Evolutionary conservation across 1,140 invertebrate genomes (phyloP).

Genomic region (Cherax quadricarinatus): DNA sequence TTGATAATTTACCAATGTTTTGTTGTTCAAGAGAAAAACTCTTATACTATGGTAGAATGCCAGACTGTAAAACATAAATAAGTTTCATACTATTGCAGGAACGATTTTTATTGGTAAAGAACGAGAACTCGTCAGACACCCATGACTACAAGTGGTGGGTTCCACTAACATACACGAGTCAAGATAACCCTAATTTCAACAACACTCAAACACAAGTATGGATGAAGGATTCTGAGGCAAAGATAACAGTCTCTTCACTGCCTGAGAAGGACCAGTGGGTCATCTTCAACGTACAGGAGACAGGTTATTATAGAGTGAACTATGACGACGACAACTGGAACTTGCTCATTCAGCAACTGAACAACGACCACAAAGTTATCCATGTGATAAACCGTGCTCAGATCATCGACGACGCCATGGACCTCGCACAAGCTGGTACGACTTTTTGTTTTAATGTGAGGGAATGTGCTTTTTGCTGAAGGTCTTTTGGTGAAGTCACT

Average conservation of each 20-base stretch:
- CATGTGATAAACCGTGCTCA: conserved; percentile 80
- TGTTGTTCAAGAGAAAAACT: not conserved
- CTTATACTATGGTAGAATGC: not conserved
- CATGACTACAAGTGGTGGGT: conserved; percentile 84
- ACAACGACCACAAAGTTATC: conserved; percentile 76
- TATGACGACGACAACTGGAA: conserved; percentile 80
- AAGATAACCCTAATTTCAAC: conserved; percentile 81
- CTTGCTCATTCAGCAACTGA: conserved; percentile 76
- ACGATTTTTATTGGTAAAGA: conserved; percentile 57
- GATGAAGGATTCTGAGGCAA: conserved; percentile 75
- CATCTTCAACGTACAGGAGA: conserved; percentile 71
- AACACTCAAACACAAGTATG: conserved; percentile 84
- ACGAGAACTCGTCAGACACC: conserved; percentile 73
- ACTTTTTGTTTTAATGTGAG: not conserved
- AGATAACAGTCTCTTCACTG: conserved; percentile 41
- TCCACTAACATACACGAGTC: conserved; percentile 87
- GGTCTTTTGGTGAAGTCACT: conserved; percentile 42
- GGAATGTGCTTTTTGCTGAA: not conserved
- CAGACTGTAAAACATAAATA: too few species aligned
- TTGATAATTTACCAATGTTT: conserved; percentile 24
- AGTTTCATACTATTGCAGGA: conserved; percentile 26
- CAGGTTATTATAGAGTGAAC: conserved; percentile 79
- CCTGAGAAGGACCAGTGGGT: conserved; percentile 62
- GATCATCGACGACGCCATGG: conserved; percentile 88
- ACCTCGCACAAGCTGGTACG: conserved; percentile 82